Percentiles rank a stretch among this genome's conserved stretches.
These are phyloP conservation scores for Trichogramma evanescens DNA, from an alignment of 2,888 invertebrate species.

Conservation along the genomic window DNA sequence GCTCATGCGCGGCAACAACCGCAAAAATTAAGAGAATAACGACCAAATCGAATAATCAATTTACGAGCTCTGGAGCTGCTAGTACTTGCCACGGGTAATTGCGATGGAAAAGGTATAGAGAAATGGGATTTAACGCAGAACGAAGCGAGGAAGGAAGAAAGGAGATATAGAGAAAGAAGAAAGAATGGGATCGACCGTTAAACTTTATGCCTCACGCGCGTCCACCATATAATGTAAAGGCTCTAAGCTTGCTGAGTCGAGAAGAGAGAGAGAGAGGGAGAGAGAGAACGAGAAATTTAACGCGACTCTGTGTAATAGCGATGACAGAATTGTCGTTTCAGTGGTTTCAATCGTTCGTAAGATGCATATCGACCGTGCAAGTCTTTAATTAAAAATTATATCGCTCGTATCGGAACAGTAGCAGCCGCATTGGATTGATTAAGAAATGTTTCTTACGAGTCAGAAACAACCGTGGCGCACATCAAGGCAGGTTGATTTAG, in stretches of 20 bases:
- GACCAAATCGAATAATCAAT: conserved; percentile 22
- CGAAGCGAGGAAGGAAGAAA: conserved; percentile 8
- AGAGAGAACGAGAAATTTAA: too few relatives aligned
- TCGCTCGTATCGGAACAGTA: background rate
- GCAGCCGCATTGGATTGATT: background rate
- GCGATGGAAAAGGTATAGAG: conserved; percentile 28
- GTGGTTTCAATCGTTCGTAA: background rate
- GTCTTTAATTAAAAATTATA: conserved; percentile 11
- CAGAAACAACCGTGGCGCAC: conserved; percentile 2
- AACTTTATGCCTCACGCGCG: background rate
- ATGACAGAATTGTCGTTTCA: background rate
- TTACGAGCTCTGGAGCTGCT: conserved; percentile 19
- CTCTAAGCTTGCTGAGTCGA: too few relatives aligned
- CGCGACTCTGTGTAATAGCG: too few relatives aligned
- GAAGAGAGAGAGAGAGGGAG: too few relatives aligned
- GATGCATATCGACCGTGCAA: conserved; percentile 4
- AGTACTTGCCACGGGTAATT: conserved; percentile 21
- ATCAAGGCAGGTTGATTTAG: conserved; percentile 13
- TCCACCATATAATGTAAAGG: too few relatives aligned
- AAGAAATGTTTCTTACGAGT: conserved; percentile 7
- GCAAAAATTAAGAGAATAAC: conserved; percentile 17
- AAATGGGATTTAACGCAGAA: conserved; percentile 14
- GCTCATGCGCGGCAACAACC: background rate
- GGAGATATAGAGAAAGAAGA: background rate
- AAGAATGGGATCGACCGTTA: conserved; percentile 6